Conservation (phyloP, 1,140 invertebrate species). For the Neodiprion lecontei region DNA sequence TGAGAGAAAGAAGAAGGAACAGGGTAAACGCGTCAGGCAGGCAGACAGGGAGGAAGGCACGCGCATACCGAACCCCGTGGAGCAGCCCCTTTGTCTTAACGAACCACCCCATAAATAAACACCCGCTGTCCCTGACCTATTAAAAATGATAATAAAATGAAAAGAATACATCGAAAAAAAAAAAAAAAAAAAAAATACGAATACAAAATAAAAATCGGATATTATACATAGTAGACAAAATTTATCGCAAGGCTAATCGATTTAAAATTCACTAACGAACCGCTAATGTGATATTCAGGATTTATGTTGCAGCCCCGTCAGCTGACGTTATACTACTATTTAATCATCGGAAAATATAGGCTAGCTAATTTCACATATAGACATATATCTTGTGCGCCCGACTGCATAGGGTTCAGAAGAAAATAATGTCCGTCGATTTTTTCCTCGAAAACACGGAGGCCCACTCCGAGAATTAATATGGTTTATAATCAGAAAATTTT, state of each 20-base stretch:
- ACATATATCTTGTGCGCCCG: too few species aligned
- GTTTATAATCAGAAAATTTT: too few species aligned
- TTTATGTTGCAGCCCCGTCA: constrained; percentile 27
- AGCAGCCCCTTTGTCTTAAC: constrained; percentile 18
- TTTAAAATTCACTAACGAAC: constrained; percentile 37
- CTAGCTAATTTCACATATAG: too few species aligned
- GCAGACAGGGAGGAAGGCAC: not conserved
- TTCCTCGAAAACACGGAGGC: too few species aligned
- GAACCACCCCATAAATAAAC: constrained; percentile 38
- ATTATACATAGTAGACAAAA: constrained; percentile 13
- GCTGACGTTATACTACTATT: not conserved
- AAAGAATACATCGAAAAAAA: constrained; percentile 17
- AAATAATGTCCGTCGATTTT: too few species aligned
- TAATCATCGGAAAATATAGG: not conserved
- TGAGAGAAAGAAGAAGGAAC: not conserved
- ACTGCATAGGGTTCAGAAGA: too few species aligned
- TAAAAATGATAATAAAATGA: constrained; percentile 14
- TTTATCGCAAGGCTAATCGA: constrained; percentile 37
- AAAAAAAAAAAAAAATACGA: constrained; percentile 20
- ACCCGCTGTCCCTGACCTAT: constrained; percentile 21
- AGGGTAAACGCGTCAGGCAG: not conserved
- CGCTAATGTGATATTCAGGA: constrained; percentile 28
- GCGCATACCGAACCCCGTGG: constrained; percentile 16
- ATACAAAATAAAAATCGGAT: too few species aligned
- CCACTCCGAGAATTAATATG: too few species aligned